Base-by-base conservation (phyloP, 2,888 invertebrate species). In the Drosophila ezoana region DNA sequence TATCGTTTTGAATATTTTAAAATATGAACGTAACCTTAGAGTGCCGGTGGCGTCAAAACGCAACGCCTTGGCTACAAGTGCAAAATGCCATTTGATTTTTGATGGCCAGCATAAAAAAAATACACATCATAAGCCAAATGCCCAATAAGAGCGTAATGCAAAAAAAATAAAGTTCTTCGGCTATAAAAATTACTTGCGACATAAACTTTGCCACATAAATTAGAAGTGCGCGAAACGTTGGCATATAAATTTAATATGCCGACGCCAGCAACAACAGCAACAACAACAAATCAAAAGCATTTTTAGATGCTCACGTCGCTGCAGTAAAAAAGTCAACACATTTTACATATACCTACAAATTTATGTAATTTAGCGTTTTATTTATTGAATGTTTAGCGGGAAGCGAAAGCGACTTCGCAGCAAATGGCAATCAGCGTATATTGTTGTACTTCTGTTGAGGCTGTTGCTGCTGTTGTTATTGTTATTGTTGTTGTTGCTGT, bases 301-400 rank as follows among this genome's bases (percentile, higher is more conserved):
- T 84, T 83, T 84, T 81, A 72, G 89, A 84, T 71, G 75, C 76
- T 70, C 89, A 84, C 83, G 83, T 84, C 79, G 79, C 72, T 54
- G 85, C 76, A 84, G 81, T 84, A 84, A 84, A 84, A 89, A 89
- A 78, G 72, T 84, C 89, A 89, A 78, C 89, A 81, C 78, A 84
- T 87, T 84, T 78, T 62, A 66, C 66, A 72, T 71, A 76, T 18
- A 56, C 40, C 32, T 32, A 68, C 71, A 61, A 74, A 79, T 79
- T 63, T 79, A 79, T 79, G 64, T 89, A 78, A 84, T 89, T 87
- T 78, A 66, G 76, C 72, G 48, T 72, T 75, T 87, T 83, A 84
- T 84, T 84, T 89, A 84, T 84, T 84, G 83, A 89, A 89, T 89
- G 76, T 89, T 83, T 79, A 71, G 81, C 58, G 60, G 16, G 23